Evolutionary conservation across 2,113 vertebrate species (phyloP), one percentile per base, ranked within the genome.

Genomic region (Oncorhynchus kisutch): DNA sequence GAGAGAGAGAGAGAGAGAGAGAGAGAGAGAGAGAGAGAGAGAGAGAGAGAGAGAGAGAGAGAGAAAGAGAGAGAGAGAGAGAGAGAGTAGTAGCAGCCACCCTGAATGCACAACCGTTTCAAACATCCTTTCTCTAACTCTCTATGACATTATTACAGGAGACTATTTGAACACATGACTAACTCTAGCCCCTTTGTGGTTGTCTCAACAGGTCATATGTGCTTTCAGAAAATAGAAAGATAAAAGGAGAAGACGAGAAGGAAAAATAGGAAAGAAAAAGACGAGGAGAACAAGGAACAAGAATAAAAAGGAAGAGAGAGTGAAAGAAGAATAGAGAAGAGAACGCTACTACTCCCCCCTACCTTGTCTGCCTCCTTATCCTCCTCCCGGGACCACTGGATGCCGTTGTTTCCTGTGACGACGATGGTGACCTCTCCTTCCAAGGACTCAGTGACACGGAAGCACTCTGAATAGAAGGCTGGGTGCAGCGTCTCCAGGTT

Each of bases 401-500:
- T 97, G 87, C 97, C 98, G 78, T 88, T 92, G 91, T 97, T 96
- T 91, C 95, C 97, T 82, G 88, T 95, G 92, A 99, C 94, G 77
- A 96, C 76, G 81, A 99, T 95, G 78, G 94, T 96, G 88, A 95
- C 94, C 72, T 93, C 84, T 62, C 90, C 93, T 27, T 92, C 91
- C 48, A 91, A 88, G 78, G 93, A 93, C 80, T 97, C 94, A 67
- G 93, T 95, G 80, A 98, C 97, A 82, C 93, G 92, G 91, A 99
- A 99, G 80, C 92, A 89, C 81, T 99, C 96, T 2, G 94, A 93
- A 92, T 95, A 97, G 91, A 99, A 95, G 57, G 92, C 93, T 31
- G 96, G 91, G 90, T 96, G 95, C 85, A 99, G 93, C 39, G 88
- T 92, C 94, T 99, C 97, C 90, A 99, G 92, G 89, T 95, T 99